Percentiles rank a stretch among this genome's conserved stretches.
Conservation (phyloP, 2,113 vertebrate species). For the Bufo bufo region DNA sequence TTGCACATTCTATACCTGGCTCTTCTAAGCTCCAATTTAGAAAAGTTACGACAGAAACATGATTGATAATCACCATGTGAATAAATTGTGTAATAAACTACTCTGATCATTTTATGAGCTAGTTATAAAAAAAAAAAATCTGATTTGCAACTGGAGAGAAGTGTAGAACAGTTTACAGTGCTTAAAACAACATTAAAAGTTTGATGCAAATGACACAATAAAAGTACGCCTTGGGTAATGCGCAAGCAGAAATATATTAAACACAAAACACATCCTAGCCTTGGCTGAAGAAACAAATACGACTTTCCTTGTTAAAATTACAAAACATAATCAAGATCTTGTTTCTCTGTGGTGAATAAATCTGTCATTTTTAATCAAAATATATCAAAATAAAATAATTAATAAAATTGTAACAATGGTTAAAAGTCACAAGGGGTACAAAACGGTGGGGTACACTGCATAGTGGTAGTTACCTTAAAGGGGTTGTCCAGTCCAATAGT, state of each 20-base stretch:
- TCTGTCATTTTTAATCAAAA: not conserved
- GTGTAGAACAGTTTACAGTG: not conserved
- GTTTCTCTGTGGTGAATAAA: not conserved
- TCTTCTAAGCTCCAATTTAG: not conserved
- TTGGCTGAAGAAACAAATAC: not conserved
- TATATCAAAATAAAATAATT: not conserved
- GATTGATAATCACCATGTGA: conserved; percentile 18
- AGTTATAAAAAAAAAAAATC: not conserved
- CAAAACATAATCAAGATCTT: not conserved
- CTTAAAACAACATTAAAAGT: conserved; percentile 27
- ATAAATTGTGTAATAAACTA: conserved; percentile 15
- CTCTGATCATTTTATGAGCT: not conserved
- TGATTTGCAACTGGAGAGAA: not conserved
- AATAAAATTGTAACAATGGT: too few relatives aligned
- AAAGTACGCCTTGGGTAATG: conserved; percentile 30
- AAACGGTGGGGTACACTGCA: too few relatives aligned
- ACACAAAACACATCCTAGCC: not conserved
- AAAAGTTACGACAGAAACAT: not conserved
- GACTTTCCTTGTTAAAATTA: not conserved
- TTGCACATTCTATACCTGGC: not conserved
- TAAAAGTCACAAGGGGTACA: too few relatives aligned
- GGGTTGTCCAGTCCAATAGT: too few relatives aligned
- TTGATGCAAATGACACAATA: conserved; percentile 18
- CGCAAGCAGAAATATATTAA: not conserved
- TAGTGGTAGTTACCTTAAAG: too few relatives aligned